Conservation (phyloP, 1,140 invertebrate genomes). For the Archivesica marissinica region DNA sequence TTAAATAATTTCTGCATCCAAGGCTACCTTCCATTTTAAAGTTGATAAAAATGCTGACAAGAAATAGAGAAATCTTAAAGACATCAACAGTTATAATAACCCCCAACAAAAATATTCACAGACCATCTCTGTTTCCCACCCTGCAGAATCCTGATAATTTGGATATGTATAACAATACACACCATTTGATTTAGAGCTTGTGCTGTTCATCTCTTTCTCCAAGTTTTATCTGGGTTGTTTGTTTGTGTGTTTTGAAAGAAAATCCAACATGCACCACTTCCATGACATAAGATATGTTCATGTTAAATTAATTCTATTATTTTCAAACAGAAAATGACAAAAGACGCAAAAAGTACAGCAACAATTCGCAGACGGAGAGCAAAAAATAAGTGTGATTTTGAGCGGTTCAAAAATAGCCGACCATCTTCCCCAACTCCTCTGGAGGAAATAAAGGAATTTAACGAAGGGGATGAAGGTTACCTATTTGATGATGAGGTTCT, state of each 20-base stretch:
- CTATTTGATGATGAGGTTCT: slow-evolving; percentile 78
- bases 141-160: neutral
- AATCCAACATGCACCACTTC: neutral
- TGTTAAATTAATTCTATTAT: neutral
- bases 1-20: too few species aligned
- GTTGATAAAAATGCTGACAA: too few species aligned
- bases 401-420: slow-evolving; percentile 63
- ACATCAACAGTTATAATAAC: too few species aligned
- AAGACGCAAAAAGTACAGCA: slow-evolving; percentile 72
- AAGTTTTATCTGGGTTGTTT: neutral
- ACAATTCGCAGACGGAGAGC: slow-evolving; percentile 74
- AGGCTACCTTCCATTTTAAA: too few species aligned
- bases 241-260: neutral
- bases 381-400: slow-evolving; percentile 68
- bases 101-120: too few species aligned
- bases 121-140: too few species aligned
- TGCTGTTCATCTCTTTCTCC: neutral
- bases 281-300: neutral
- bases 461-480: slow-evolving; percentile 75
- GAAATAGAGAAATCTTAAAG: too few species aligned
- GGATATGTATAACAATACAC: neutral
- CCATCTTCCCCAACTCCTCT: slow-evolving; percentile 54
- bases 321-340: slow-evolving; percentile 63
- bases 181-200: neutral
- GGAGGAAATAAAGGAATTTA: slow-evolving; percentile 63